Evolutionary conservation across 92 coral and sea anemone genomes (phyloP), one percentile per base, ranked within the genome.

Genomic region (Anthopleura xanthogrammica): DNA sequence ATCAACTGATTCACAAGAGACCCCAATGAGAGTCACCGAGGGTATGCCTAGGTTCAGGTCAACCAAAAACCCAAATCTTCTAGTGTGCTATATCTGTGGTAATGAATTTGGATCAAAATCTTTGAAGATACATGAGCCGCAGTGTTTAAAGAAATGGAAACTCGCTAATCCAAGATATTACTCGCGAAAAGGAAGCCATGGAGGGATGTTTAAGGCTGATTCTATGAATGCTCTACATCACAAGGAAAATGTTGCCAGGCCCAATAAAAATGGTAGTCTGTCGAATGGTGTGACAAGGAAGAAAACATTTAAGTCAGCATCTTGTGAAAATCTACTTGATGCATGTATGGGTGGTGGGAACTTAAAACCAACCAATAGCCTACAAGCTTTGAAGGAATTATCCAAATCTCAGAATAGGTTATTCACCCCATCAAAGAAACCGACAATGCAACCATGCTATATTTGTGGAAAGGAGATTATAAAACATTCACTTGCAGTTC

Each of bases 31-130:
- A 29, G 29, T 55, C 16, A 75, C 57, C 1, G 83, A 85, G 20
- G 74, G 82, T 17, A 62, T 78, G 12, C 85, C 88, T 57, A 89
- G 94, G 52, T 86, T 87, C 78, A 68, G 88, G 24, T 91, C 90
- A 29, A 76, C 96, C 20, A 93, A 90, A 56, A 90, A 96, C 64
- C 98, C 98, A 4, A 94, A 92, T 62, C 71, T 95, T 77, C 87
- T 86, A 55, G 94, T 94, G 29, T 96, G 99, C 77, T 96, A 96
- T 72, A 94, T 96, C 46, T 96, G 99, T 82, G 98, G 98, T 73
- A 91, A 95, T 82, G 99, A 94, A 82, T 96, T 88, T 90, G 94
- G 98, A 78, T 90, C 95, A 4, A 90, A 93, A 65, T 96, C 99
- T 13, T 75, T 96, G 43, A 92, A 94, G 87, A 92, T 96, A 77